phyloP scores from a whole-genome alignment of 2,888 invertebrate genomes.

The Spicauda simplicius region DNA sequence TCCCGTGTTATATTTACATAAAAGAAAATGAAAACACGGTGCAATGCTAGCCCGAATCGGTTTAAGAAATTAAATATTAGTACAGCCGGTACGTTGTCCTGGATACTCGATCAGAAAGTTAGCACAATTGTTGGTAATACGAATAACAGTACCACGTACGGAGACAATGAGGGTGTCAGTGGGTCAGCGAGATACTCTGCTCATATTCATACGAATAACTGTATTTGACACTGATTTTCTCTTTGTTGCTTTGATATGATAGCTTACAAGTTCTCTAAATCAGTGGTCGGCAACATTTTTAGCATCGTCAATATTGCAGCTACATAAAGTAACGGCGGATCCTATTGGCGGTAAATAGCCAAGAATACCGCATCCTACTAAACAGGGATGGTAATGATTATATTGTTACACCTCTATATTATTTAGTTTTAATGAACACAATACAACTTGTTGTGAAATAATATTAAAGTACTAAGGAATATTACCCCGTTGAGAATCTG shows the following conservation, averaged over 20 bases:
- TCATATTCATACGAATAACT: slow-evolving; percentile 60
- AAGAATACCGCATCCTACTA: too few species aligned
- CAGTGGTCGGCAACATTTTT: too few species aligned
- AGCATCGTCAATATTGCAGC: too few species aligned
- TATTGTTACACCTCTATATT: too few species aligned
- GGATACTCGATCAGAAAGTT: slow-evolving; percentile 23
- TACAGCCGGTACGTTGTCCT: slow-evolving; percentile 23
- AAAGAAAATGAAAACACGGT: background rate
- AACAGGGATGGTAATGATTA: too few species aligned
- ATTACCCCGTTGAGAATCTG: too few species aligned
- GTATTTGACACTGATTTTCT: slow-evolving; percentile 58
- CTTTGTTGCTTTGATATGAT: slow-evolving; percentile 42
- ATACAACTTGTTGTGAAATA: too few species aligned
- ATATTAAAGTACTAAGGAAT: too few species aligned
- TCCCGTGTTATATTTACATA: background rate
- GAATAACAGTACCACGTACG: slow-evolving; percentile 62
- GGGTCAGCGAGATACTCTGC: slow-evolving; percentile 58
- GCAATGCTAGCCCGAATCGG: slow-evolving; percentile 4
- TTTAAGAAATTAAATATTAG: slow-evolving; percentile 18
- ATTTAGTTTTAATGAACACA: too few species aligned
- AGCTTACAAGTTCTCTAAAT: slow-evolving; percentile 10
- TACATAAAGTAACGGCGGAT: too few species aligned
- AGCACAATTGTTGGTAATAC: slow-evolving; percentile 22
- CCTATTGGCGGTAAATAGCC: too few species aligned
- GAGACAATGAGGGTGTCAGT: slow-evolving; percentile 75